These are phyloP conservation scores for Carassius gibelio DNA, from an alignment of 2,113 vertebrate genomes.

Conservation along the genomic window DNA sequence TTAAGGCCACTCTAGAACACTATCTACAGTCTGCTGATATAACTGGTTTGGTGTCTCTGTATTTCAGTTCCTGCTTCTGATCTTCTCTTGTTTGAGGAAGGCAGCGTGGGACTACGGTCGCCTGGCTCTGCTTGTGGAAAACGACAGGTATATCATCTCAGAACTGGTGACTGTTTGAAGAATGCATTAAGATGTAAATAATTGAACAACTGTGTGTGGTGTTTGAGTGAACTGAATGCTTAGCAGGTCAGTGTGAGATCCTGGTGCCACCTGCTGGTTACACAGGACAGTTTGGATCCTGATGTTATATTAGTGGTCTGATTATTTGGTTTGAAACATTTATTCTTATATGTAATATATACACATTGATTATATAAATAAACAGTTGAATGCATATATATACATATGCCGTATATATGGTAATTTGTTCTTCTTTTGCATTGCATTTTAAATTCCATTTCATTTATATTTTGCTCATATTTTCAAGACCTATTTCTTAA, in stretches of 20 bases:
- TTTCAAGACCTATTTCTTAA: background rate
- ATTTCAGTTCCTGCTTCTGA: constrained; percentile 83
- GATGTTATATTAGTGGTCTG: background rate
- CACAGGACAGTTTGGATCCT: background rate
- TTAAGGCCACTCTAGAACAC: background rate
- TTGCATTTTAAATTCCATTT: background rate
- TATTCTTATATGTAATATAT: too few species aligned
- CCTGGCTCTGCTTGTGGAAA: constrained; percentile 91
- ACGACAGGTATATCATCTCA: constrained; percentile 83
- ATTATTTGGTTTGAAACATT: background rate
- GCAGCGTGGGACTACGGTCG: constrained; percentile 97
- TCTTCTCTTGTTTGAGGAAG: constrained; percentile 96
- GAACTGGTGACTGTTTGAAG: background rate
- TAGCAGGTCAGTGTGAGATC: constrained; percentile 26
- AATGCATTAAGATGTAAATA: constrained; percentile 13
- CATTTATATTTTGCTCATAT: background rate
- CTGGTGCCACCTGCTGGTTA: constrained; percentile 71
- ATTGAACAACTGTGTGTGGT: background rate
- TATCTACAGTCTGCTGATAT: background rate
- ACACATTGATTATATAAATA: too few species aligned
- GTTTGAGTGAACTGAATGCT: constrained; percentile 19
- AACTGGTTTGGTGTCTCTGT: constrained; percentile 49
- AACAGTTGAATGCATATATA: too few species aligned
- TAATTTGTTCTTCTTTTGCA: background rate
- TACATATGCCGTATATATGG: background rate